Evolutionary conservation across 2,113 vertebrate genomes (phyloP).

Genomic region (Cryptomyrus ogoouensis): DNA sequence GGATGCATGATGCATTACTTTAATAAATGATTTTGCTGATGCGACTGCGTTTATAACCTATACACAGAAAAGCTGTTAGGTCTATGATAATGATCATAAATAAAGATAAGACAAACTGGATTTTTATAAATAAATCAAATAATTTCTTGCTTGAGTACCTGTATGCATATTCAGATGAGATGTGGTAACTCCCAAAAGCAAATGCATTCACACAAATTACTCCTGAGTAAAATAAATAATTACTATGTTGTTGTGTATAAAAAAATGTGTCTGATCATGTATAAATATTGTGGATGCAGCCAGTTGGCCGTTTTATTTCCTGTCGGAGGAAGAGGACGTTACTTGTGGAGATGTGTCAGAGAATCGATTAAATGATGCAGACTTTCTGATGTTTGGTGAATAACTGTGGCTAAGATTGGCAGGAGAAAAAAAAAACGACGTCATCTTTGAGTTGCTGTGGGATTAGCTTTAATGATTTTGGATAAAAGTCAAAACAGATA

Average conservation of each 20-base stretch:
- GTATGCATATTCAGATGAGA: constrained; percentile 3
- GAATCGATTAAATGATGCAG: not conserved
- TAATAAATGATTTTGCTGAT: not conserved
- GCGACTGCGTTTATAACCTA: not conserved
- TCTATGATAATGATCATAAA: not conserved
- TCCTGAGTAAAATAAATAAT: not conserved
- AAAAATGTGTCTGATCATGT: not conserved
- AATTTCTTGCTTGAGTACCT: not conserved
- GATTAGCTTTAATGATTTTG: not conserved
- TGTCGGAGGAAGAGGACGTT: not conserved
- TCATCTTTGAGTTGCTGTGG: not conserved
- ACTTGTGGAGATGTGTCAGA: not conserved
- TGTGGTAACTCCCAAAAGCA: not conserved
- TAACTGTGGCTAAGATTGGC: not conserved
- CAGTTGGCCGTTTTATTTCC: not conserved
- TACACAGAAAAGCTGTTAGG: not conserved
- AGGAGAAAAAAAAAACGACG: not conserved
- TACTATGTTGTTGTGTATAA: not conserved
- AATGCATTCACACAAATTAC: not conserved
- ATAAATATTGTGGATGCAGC: not conserved
- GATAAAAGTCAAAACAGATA: not conserved
- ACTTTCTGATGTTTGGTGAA: not conserved
- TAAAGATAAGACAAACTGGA: not conserved
- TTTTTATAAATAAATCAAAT: not conserved
- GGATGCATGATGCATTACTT: not conserved